Percentiles rank a stretch among this genome's conserved stretches.
Conservation (phyloP, 2,888 invertebrate genomes). For the Scaptomyza parva region DNA sequence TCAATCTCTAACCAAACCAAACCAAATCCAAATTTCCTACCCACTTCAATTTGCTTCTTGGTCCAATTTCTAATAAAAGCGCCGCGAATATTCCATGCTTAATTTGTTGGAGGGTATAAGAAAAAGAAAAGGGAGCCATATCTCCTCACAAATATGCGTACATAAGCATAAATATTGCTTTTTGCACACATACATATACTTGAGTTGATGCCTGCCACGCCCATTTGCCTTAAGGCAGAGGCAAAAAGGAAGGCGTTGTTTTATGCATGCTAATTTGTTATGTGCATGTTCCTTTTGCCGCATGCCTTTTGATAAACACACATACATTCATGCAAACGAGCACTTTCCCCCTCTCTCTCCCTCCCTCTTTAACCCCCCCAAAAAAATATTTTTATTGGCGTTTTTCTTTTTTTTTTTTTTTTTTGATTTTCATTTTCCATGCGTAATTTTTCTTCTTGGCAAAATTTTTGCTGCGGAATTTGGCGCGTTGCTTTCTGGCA, state of each 20-base stretch:
- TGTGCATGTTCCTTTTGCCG: constrained; percentile 67
- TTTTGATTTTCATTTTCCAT: constrained; percentile 44
- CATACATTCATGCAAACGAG: constrained; percentile 17
- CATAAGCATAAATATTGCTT: constrained; percentile 73
- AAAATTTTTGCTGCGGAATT: constrained; percentile 69
- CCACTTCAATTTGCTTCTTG: constrained; percentile 15
- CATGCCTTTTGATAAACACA: constrained; percentile 67
- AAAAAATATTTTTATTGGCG: constrained; percentile 57
- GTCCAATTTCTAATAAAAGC: constrained; percentile 71
- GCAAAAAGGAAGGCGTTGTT: constrained; percentile 36
- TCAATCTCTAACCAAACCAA: constrained; percentile 20
- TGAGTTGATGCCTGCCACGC: constrained; percentile 21
- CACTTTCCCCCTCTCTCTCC: not conserved
- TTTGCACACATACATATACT: constrained; percentile 55
- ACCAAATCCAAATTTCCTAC: not conserved
- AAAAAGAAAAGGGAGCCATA: constrained; percentile 19
- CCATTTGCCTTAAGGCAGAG: constrained; percentile 3
- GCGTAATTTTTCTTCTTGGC: constrained; percentile 76
- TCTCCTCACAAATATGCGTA: constrained; percentile 53
- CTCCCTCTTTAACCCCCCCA: constrained; percentile 10
- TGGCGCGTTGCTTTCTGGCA: constrained; percentile 66
- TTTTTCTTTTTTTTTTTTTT: constrained; percentile 22
- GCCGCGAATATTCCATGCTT: constrained; percentile 70
- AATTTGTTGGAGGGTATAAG: constrained; percentile 45
- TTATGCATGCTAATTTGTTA: constrained; percentile 79